Conservation (phyloP, 2,888 invertebrate genomes). For the Aspidiotus destructor region DNA sequence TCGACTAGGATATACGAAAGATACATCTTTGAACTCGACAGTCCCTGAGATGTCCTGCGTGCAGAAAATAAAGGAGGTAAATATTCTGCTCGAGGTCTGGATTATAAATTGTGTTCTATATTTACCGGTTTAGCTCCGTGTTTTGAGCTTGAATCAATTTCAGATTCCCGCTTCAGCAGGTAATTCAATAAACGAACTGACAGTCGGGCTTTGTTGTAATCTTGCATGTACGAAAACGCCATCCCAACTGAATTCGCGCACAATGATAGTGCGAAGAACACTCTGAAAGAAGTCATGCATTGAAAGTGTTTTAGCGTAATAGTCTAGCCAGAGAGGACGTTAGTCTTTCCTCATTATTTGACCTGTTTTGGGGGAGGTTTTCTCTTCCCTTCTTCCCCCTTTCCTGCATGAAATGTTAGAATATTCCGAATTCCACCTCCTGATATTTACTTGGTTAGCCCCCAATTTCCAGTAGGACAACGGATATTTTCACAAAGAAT, state of each 20-base stretch:
- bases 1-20: conserved; percentile 74
- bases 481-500: background rate
- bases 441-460: no score
- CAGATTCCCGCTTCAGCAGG: conserved; percentile 42
- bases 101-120: background rate
- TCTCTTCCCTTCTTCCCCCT: no score
- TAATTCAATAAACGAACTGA: conserved; percentile 41
- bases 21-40: conserved; percentile 60
- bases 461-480: background rate
- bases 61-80: background rate
- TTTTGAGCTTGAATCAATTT: conserved; percentile 44
- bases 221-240: conserved; percentile 43
- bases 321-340: no score
- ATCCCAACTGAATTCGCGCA: conserved; percentile 45
- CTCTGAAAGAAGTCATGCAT: conserved; percentile 40
- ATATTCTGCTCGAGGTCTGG: background rate
- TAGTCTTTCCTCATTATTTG: no score
- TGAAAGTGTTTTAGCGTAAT: no score
- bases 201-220: conserved; percentile 43
- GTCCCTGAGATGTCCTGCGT: conserved; percentile 46
- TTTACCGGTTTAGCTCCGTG: conserved; percentile 42
- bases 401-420: no score
- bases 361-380: no score
- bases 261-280: conserved; percentile 48
- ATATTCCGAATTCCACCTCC: no score